Evolutionary conservation across 2,797 vertebrate genomes (phyloP).

Genomic region (Neostethus bicornis): DNA sequence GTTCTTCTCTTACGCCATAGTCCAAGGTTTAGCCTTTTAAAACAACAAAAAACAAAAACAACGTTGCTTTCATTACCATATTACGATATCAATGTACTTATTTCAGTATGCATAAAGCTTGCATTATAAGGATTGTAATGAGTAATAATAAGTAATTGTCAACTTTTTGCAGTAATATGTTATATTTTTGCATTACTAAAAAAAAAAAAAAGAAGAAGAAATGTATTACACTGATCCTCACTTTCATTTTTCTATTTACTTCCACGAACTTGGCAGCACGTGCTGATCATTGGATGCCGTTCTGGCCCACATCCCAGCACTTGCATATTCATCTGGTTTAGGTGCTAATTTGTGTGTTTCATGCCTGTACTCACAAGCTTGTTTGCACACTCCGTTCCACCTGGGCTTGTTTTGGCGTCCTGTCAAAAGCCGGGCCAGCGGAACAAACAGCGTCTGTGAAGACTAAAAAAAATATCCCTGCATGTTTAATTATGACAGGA

Average conservation of each 20-base stretch:
- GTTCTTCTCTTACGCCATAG: too few species aligned
- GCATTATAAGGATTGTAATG: too few species aligned
- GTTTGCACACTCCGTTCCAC: constrained; percentile 95
- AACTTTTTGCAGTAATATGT: too few species aligned
- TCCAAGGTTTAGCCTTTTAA: too few species aligned
- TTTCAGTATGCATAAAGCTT: too few species aligned
- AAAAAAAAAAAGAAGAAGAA: too few species aligned
- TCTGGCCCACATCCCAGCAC: constrained; percentile 80
- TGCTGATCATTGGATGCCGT: constrained; percentile 39
- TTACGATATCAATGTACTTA: too few species aligned
- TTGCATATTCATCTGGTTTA: constrained; percentile 89
- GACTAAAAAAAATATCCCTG: constrained; percentile 85
- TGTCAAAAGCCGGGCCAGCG: constrained; percentile 94
- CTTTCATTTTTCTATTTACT: constrained; percentile 50
- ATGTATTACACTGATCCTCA: not conserved
- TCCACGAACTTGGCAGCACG: constrained; percentile 50
- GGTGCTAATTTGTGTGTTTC: constrained; percentile 96
- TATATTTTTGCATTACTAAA: too few species aligned
- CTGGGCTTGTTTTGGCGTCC: constrained; percentile 94
- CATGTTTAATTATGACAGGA: constrained; percentile 97
- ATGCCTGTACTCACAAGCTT: constrained; percentile 92
- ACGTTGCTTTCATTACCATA: too few species aligned
- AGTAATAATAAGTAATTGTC: too few species aligned
- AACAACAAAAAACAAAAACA: too few species aligned
- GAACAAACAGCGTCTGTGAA: constrained; percentile 89